Evolutionary conservation across 2,797 vertebrate species (phyloP), one percentile per base, ranked within the genome.

Genomic region (Sebastes jordani): DNA sequence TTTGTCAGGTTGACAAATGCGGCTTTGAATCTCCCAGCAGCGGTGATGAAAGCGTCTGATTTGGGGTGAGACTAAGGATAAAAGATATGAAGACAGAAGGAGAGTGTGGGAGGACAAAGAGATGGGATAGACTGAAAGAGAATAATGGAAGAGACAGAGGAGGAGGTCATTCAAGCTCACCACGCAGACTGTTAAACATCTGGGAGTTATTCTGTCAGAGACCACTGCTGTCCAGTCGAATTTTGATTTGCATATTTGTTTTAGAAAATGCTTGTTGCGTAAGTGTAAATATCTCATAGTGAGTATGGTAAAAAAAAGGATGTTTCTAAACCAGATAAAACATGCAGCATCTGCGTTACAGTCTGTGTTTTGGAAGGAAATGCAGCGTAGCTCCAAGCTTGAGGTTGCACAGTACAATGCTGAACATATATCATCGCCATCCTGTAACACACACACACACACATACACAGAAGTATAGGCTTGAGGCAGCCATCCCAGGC

Each of bases 31-130:
- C 67, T 78, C 23, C 61, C 64, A 74, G 76, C 69, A 71, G 52
- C 32, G 61, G 25, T 74, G 66, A 83, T 85, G 82, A 87, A 85
- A 86, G 22, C 2, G 11, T 10, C 74, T 30, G 77, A 80, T 82
- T 67, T 76, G 25, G 42, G 46, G 4, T 49, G 70, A 78, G 72
- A 81, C 46, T 34, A 11, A 55, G n/a, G 55, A 82, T 87, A 36
- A 84, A 76, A 75, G 58, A 67, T 52, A 32, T 63, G 38, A 70
- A 72, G 58, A 78, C 52, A 68, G 75, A 64, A 62, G 55, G 22
- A 13, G 27, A 68, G 56, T 38, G 81, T 73, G 66, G 55, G 81
- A 78, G 59, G 68, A 74, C 58, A 52, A 16, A 65, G 67, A 68
- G 58, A 77, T 32, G 34, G 32, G 23, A 74, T 13, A 25, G 56